Conservation (phyloP, 2,113 vertebrate species). For the Sorex fumeus region DNA sequence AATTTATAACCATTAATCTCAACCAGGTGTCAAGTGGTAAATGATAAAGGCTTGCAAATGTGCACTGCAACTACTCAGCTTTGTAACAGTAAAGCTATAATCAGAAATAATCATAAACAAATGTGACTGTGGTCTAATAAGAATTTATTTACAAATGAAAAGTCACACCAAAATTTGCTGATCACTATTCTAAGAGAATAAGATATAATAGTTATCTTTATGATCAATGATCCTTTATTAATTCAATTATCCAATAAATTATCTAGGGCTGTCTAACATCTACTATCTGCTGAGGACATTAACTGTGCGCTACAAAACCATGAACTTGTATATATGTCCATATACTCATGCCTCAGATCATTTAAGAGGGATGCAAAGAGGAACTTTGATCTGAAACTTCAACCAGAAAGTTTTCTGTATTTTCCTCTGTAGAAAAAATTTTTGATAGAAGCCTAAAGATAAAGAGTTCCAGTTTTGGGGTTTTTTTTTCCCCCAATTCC, state of each 20-base stretch:
- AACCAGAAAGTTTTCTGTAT: neutral
- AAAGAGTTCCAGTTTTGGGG: too few relatives aligned
- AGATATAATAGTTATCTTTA: neutral
- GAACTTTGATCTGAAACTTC: neutral
- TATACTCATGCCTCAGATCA: neutral
- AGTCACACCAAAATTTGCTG: neutral
- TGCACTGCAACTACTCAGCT: neutral
- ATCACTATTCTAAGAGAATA: neutral
- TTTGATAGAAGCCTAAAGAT: neutral
- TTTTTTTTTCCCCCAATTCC: too few relatives aligned
- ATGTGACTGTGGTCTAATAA: neutral
- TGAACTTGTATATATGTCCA: neutral
- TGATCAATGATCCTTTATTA: neutral
- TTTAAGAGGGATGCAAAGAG: neutral
- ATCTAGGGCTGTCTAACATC: too few relatives aligned
- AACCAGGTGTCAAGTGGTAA: neutral
- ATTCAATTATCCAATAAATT: neutral
- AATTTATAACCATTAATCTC: too few relatives aligned
- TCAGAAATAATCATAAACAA: neutral
- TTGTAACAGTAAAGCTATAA: neutral
- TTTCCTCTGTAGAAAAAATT: conserved; percentile 7
- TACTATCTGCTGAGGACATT: neutral
- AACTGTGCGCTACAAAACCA: neutral
- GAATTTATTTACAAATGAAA: neutral
- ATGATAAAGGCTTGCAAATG: neutral